Evolutionary conservation across 1,140 invertebrate genomes (phyloP), one percentile per base, ranked within the genome.

Genomic region (Choristoneura fumiferana): DNA sequence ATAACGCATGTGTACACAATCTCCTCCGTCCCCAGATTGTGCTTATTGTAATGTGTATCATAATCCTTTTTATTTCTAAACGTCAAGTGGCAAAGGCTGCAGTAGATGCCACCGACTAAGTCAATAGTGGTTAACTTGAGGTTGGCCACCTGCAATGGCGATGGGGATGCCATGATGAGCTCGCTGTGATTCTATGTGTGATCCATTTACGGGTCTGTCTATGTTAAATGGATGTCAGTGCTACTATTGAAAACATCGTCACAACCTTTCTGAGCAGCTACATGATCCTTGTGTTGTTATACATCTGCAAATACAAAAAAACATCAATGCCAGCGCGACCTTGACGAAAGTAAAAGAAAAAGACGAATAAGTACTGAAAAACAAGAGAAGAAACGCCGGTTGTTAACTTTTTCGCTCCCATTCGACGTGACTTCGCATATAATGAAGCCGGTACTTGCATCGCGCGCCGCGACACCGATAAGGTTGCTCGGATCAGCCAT

Each of bases 111-210:
- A 49, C 85, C 85, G 53, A 88, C 73, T 62, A 80, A 62, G 62
- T 86, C 82, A 55, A 88, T 84, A 57, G 85, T 80, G 34, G 83
- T 88, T 34, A 67, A 72, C 67, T 84, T 88, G 6, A 62, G 63
- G 33, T 53, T 54, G 38, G 29, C 37, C 38, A 8, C 52, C 33
- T 45, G 63, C 57, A 66, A 39, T 18, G 61, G 53, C 43, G 39
- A 58, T 55, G 60, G 71, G 54, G 77, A 76, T 71, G 76, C 80
- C 83, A 85, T 85, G 60, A 65, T 74, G 57, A 49, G 6, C 22
- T 18, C 35, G 40, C 54, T 59, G 58, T 13, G 8, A 29, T 43
- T 55, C 73, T 84, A 80, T 53, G 82, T 83, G 68, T 78, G 71
- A 69, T 86, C 85, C 83, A 85, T 82, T 70, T 81, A 81, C 71